Evolutionary conservation across 1,140 invertebrate species (phyloP).

Genomic region (Bathynomus jamesi): DNA sequence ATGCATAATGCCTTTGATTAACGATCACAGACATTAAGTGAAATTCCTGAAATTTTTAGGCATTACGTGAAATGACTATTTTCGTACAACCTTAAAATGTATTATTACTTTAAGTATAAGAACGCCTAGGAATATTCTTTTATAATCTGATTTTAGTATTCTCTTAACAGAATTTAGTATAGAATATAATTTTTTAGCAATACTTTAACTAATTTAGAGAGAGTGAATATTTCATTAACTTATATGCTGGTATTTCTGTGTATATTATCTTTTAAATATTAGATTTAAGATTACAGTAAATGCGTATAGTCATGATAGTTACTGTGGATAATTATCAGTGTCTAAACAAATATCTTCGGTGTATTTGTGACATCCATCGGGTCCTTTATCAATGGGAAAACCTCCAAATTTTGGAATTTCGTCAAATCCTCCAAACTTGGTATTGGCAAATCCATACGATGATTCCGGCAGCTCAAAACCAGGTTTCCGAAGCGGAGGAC

Average conservation of each 20-base stretch:
- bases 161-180: neutral
- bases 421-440: neutral
- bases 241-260: too few species aligned
- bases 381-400: neutral
- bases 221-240: too few species aligned
- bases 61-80: too few species aligned
- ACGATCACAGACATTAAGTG: too few species aligned
- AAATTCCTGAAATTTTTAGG: too few species aligned
- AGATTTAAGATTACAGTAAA: too few species aligned
- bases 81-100: neutral
- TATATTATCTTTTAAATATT: too few species aligned
- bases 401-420: conserved; percentile 9
- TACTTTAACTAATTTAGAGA: conserved; percentile 15
- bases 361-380: conserved; percentile 45
- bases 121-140: neutral
- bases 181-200: conserved; percentile 1
- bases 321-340: conserved; percentile 67
- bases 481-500: conserved; percentile 5
- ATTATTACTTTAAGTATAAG: neutral
- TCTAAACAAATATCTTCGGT: conserved; percentile 65
- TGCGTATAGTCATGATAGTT: conserved; percentile 44
- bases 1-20: too few species aligned
- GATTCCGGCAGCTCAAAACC: neutral
- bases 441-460: neutral
- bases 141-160: neutral